Conservation (phyloP, 1,140 invertebrate species). For the Ridgeia piscesae region DNA sequence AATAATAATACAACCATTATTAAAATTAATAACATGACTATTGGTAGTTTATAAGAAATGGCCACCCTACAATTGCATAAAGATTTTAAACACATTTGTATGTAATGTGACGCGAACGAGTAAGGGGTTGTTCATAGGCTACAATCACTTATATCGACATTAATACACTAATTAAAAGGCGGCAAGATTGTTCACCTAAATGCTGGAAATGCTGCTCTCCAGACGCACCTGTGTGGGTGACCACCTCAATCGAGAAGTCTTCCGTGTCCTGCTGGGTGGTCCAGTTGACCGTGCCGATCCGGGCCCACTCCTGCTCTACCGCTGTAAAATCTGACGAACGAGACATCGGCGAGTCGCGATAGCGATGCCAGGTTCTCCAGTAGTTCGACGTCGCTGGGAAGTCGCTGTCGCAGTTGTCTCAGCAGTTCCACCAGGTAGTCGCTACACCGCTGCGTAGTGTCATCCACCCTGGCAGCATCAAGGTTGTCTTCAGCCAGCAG, state of each 20-base stretch:
- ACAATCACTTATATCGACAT: not conserved
- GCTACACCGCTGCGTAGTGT: not conserved
- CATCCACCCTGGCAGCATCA: not conserved
- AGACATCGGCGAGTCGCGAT: not conserved
- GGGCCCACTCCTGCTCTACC: not conserved
- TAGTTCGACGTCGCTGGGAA: not conserved
- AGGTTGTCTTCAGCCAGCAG: not conserved
- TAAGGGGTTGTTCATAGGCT: not conserved
- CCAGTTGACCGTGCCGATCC: too few species aligned
- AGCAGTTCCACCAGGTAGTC: not conserved
- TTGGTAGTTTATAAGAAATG: too few species aligned
- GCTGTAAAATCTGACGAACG: not conserved
- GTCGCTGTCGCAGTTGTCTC: not conserved
- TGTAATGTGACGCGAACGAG: not conserved
- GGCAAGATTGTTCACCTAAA: not conserved
- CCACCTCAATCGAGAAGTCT: not conserved
- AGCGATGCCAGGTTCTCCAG: not conserved
- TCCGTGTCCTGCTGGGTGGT: not conserved
- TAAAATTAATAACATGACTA: too few species aligned
- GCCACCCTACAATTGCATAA: too few species aligned
- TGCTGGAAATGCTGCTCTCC: not conserved
- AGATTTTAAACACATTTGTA: too few species aligned
- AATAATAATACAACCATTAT: too few species aligned
- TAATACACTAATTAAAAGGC: not conserved
- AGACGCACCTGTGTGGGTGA: not conserved